Evolutionary conservation across 2,113 vertebrate genomes (phyloP).

Genomic region (Atrichornis clamosus): DNA sequence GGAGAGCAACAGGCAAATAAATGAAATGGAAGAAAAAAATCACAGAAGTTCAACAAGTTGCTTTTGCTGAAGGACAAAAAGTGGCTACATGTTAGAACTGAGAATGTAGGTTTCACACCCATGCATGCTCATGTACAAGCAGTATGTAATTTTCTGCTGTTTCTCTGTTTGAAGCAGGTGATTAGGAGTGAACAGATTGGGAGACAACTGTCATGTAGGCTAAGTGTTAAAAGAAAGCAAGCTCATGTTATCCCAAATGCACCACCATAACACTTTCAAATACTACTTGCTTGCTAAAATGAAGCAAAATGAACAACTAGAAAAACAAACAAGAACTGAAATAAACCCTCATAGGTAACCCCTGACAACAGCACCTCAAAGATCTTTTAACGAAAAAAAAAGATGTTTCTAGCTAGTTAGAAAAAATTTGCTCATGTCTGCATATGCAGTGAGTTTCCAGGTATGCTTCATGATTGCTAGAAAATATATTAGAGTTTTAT

Average conservation of each 20-base stretch:
- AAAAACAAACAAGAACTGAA: neutral
- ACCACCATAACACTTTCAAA: neutral
- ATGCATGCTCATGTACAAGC: neutral
- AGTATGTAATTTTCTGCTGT: neutral
- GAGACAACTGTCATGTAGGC: neutral
- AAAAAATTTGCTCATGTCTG: neutral
- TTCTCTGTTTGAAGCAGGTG: neutral
- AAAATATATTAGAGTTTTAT: neutral
- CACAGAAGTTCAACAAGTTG: neutral
- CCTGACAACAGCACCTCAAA: neutral
- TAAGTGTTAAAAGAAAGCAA: neutral
- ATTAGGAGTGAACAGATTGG: neutral
- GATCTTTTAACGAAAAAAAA: neutral
- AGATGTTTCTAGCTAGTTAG: neutral
- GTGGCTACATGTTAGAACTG: neutral
- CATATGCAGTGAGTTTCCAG: neutral
- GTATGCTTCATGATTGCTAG: neutral
- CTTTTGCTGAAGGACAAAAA: neutral
- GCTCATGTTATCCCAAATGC: neutral
- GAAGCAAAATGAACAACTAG: neutral
- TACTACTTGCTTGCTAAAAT: neutral
- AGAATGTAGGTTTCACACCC: neutral
- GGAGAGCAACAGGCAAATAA: neutral
- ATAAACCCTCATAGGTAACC: neutral
- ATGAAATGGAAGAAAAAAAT: neutral